Evolutionary conservation across 92 coral and sea anemone genomes (phyloP), one percentile per base, ranked within the genome.

Genomic region (Anthopleura xanthogrammica): DNA sequence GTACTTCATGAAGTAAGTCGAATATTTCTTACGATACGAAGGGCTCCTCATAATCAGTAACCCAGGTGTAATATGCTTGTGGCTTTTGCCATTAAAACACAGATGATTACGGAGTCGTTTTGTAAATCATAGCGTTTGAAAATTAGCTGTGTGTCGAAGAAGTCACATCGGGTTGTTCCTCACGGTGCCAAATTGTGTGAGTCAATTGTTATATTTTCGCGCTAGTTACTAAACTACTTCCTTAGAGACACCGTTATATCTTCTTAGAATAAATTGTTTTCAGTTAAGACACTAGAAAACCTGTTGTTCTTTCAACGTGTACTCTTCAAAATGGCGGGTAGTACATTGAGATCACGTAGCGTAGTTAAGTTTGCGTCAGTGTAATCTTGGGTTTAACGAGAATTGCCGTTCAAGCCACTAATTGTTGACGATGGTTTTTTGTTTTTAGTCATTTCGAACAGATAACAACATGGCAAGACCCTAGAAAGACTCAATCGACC

Each of bases 1-100:
- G 41, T 97, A 94, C 83, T 97, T 94, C 23, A 97, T 97, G 98
- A 94, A 97, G 99, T 97, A 89, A 97, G 99, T 89, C 72, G 19
- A 17, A 41, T 48, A 19, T 22, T 41, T 68, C 36, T 23, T 50
- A 5, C 50, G 13, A 39, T 54, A 19, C 57, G 17, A 58, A 20
- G 56, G 64, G 23, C 41, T 75, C 10, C 46, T 41, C 76, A 40
- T 75, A 41, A 68, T 46, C 62, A 68, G 50, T 70, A 19, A 7
- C 3, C 58, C 40, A 42, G 73, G 13, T 81, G n/a, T 56, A 20
- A 65, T 68, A 2, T 12, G 16, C 77, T 43, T 80, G 83, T 80
- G 57, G 68, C 50, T 62, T 5, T 62, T 60, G 71, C 66, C n/a
- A n/a, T 40, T 20, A 48, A 52, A 48, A 64, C 64, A 80, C 83